These are phyloP conservation scores for Carcina quercana DNA, from an alignment of 2,888 invertebrate species.

Conservation along the genomic window DNA sequence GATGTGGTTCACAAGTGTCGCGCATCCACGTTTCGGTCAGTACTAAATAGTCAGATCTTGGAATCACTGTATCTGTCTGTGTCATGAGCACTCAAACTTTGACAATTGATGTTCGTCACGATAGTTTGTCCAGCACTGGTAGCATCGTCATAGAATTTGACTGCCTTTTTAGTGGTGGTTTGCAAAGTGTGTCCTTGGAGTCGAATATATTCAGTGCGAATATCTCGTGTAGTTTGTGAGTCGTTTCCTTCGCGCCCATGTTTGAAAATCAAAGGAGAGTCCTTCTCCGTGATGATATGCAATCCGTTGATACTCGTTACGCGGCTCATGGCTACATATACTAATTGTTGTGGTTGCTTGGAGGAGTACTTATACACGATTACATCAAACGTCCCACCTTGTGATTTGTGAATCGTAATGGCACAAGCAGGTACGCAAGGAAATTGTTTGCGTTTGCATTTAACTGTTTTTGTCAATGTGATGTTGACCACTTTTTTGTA, in stretches of 20 bases:
- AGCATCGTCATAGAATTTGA: slow-evolving; percentile 16
- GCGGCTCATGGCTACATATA: slow-evolving; percentile 15
- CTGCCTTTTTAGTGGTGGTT: slow-evolving; percentile 17
- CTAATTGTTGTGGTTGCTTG: slow-evolving; percentile 12
- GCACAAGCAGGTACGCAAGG: slow-evolving; percentile 18
- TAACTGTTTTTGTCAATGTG: slow-evolving; percentile 5
- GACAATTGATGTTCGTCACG: too few relatives aligned
- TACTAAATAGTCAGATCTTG: too few relatives aligned
- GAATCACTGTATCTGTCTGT: too few relatives aligned
- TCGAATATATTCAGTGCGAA: slow-evolving; percentile 17
- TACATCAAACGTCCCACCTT: slow-evolving; percentile 16
- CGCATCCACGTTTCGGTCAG: too few relatives aligned
- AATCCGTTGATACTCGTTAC: slow-evolving; percentile 15
- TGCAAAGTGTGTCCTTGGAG: slow-evolving; percentile 16
- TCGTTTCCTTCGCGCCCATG: slow-evolving; percentile 8
- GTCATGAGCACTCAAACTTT: too few relatives aligned
- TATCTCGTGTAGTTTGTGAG: slow-evolving; percentile 14
- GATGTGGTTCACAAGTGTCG: too few relatives aligned
- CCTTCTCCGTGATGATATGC: slow-evolving; percentile 8
- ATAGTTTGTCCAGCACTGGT: slow-evolving; percentile 15
- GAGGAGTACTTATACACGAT: slow-evolving; percentile 13
- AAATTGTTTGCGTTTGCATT: slow-evolving; percentile 19
- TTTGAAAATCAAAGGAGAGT: slow-evolving; percentile 9
- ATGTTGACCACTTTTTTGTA: slow-evolving; percentile 12
- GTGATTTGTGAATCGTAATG: slow-evolving; percentile 13